Percentiles rank a stretch among this genome's conserved stretches.
Conservation (phyloP, 2,113 vertebrate species). For the Brienomyrus longianalis region DNA sequence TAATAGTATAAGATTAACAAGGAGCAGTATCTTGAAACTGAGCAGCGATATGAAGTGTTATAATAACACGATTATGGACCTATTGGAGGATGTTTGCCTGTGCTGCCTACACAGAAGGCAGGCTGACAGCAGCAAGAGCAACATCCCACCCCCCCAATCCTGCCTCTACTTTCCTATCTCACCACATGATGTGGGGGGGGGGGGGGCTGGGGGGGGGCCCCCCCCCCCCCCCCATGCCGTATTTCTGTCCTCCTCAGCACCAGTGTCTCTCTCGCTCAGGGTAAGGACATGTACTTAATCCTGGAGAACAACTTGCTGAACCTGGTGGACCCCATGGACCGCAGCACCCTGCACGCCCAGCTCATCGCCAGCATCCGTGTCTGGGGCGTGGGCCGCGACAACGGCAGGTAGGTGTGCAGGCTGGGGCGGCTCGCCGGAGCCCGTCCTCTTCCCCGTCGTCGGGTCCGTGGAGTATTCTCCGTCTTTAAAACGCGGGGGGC, state of each 20-base stretch:
- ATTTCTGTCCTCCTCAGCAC: not conserved
- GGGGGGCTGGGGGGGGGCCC: not conserved
- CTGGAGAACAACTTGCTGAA: constrained; percentile 93
- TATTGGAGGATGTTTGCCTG: not conserved
- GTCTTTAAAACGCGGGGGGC: not conserved
- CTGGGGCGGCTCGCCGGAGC: not conserved
- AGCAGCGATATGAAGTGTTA: not conserved
- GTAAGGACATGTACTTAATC: constrained; percentile 94
- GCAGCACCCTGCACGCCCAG: constrained; percentile 84
- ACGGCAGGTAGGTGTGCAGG: constrained; percentile 74
- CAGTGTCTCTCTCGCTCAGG: constrained; percentile 57
- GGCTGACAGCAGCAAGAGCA: not conserved
- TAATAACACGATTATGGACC: not conserved
- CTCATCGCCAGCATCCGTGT: constrained; percentile 94
- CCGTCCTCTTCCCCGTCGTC: not conserved
- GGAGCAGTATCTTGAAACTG: not conserved
- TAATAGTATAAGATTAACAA: not conserved
- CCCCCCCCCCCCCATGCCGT: not conserved
- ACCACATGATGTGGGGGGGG: not conserved
- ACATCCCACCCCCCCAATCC: not conserved
- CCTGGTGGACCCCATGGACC: constrained; percentile 94
- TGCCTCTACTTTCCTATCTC: not conserved
- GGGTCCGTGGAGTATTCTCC: not conserved
- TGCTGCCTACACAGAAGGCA: not conserved
- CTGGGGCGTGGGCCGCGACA: constrained; percentile 95